Evolutionary conservation across 2,797 vertebrate species (phyloP), one percentile per base, ranked within the genome.

Genomic region (Xerus rutilus): DNA sequence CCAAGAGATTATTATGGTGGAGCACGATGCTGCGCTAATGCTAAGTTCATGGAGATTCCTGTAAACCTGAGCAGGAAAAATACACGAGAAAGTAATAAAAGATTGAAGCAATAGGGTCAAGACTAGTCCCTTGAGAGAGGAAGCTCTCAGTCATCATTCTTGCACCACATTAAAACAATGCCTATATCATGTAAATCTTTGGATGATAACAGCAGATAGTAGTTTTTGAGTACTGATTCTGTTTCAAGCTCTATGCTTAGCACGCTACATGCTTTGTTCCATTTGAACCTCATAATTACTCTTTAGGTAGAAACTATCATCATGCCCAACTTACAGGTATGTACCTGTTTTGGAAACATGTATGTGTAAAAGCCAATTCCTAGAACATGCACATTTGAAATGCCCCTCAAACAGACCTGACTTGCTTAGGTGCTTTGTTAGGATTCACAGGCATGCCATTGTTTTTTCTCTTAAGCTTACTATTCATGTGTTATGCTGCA

Each of bases 211-310:
- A 76, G 32, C 57, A 86, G 69, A 39, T 59, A 70, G 20, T 35
- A 74, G 21, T 30, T 86, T 91, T 79, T 74, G 78, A 95, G 65
- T 65, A 23, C 13, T 69, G 32, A 52, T 52, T 91, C 28, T 72
- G 3, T 79, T 74, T 4, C 57, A 62, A 52, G 76, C 14, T 20
- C 10, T n/a, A 7, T 10, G n/a, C 18, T 78, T 76, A 70, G 25
- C 17, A 13, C 25, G 30, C 86, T 4, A 54, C 20, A 85, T 73
- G 43, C 25, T 93, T 95, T 81, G 70, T 83, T 94, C 47, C 92
- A 67, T 39, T 83, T 94, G 49, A 91, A 65, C 45, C 64, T 94
- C 8, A 21, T n/a, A n/a, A 49, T 49, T 89, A 54, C 59, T 70
- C 21, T 64, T 3, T 32, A 74, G 86, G 54, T 84, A 78, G 82